phyloP scores from a whole-genome alignment of 37 sponge, comb jelly and placozoan species.

The Chondrilla cf. caribensis region DNA sequence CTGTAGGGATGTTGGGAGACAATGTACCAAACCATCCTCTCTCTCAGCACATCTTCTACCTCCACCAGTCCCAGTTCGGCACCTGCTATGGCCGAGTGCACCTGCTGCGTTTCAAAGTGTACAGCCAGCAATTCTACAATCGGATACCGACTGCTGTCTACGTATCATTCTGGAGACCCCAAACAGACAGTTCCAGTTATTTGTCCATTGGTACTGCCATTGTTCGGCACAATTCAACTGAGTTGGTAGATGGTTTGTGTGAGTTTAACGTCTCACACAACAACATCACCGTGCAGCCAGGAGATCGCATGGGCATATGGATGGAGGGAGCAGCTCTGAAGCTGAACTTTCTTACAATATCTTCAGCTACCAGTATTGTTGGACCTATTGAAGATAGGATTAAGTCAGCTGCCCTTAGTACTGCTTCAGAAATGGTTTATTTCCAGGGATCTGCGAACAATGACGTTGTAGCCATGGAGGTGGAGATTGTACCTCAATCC shows the following conservation, averaged over 20 bases:
- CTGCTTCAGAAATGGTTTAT: not conserved
- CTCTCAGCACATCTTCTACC: not conserved
- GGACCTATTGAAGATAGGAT: not conserved
- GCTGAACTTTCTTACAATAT: not conserved
- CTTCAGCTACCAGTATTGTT: not conserved
- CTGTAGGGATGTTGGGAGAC: too few relatives aligned
- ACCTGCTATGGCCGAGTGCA: not conserved
- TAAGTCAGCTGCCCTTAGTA: not conserved
- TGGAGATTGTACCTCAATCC: not conserved
- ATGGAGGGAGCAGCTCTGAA: conserved; percentile 1
- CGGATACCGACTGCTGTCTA: not conserved
- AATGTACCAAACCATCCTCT: not conserved
- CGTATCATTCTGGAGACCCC: conserved; percentile 18
- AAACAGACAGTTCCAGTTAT: not conserved
- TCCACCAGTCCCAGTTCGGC: conserved; percentile 8
- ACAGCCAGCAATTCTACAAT: not conserved
- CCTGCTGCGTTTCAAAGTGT: not conserved
- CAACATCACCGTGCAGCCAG: conserved; percentile 11
- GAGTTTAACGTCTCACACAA: not conserved
- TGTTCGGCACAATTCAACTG: not conserved
- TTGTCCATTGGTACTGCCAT: not conserved
- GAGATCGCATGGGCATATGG: conserved; percentile 18
- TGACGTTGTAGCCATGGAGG: not conserved
- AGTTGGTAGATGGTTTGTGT: too few relatives aligned
- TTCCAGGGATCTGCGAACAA: not conserved